Evolutionary conservation across 2,888 invertebrate genomes (phyloP).

Genomic region (Conistra vaccinii): DNA sequence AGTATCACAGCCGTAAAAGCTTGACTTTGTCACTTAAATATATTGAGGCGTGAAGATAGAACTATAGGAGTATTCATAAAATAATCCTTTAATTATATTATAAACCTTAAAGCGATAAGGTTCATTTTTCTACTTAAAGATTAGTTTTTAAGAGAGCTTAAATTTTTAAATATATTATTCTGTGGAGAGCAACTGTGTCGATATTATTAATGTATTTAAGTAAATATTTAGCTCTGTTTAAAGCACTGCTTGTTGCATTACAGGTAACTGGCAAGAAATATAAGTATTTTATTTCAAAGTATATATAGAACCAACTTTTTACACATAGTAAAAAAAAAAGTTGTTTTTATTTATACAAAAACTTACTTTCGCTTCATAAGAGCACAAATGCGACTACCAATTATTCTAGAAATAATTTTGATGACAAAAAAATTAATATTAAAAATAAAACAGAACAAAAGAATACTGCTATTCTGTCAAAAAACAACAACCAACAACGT

Average conservation of each 20-base stretch:
- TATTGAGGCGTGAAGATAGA: slow-evolving; percentile 49
- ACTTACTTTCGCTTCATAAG: slow-evolving; percentile 8
- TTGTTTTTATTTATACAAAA: neutral
- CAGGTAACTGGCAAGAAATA: slow-evolving; percentile 48
- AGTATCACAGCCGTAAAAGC: slow-evolving; percentile 77
- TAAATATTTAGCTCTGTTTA: slow-evolving; percentile 35
- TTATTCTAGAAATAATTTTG: neutral
- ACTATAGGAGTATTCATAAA: slow-evolving; percentile 27
- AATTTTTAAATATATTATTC: neutral
- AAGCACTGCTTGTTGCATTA: slow-evolving; percentile 19
- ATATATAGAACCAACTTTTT: neutral
- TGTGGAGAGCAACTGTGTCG: slow-evolving; percentile 19
- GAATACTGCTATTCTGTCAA: slow-evolving; percentile 5
- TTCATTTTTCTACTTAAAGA: slow-evolving; percentile 45
- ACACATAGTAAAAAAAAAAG: neutral
- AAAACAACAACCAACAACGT: slow-evolving; percentile 5
- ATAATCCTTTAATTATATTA: slow-evolving; percentile 22
- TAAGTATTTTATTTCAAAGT: slow-evolving; percentile 7
- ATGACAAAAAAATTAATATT: neutral
- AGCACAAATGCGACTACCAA: neutral
- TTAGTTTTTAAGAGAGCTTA: slow-evolving; percentile 41
- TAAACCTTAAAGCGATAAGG: slow-evolving; percentile 39
- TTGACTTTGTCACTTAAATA: slow-evolving; percentile 68
- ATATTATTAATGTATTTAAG: slow-evolving; percentile 22
- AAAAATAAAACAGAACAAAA: neutral